phyloP scores from a whole-genome alignment of 2,797 vertebrate species.

The Euphonia xanthogaster region DNA sequence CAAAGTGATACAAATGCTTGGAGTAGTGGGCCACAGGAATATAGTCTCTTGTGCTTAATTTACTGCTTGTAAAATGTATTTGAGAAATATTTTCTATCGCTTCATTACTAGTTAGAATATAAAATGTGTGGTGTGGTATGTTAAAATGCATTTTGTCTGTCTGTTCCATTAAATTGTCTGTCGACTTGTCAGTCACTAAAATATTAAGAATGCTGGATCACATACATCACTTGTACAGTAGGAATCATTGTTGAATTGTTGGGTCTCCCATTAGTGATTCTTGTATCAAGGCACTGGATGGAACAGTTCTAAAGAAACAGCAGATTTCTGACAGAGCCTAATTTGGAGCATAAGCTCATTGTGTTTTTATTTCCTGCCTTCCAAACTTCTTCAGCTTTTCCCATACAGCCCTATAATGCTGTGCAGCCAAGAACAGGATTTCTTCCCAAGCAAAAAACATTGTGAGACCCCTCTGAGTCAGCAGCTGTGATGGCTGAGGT shows the following conservation, averaged over 20 bases:
- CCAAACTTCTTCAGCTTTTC: not conserved
- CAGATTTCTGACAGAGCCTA: constrained; percentile 32
- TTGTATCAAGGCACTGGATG: not conserved
- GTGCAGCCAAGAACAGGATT: not conserved
- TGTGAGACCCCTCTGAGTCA: not conserved
- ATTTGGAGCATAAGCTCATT: not conserved
- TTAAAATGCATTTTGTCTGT: constrained; percentile 34
- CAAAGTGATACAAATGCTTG: constrained; percentile 53
- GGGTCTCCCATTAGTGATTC: not conserved
- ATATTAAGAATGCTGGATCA: not conserved
- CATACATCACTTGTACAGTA: not conserved
- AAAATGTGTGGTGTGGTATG: constrained; percentile 21
- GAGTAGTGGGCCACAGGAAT: constrained; percentile 16
- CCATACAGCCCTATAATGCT: rapidly evolving
- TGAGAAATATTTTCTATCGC: not conserved
- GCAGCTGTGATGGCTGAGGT: not conserved
- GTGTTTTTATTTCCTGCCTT: not conserved
- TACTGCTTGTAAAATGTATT: not conserved
- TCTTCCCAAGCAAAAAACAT: not conserved
- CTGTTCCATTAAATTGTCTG: constrained; percentile 51
- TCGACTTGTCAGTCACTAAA: constrained; percentile 16
- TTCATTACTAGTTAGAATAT: not conserved
- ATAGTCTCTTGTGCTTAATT: not conserved
- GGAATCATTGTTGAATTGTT: not conserved
- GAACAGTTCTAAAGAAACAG: constrained; percentile 26